Evolutionary conservation across 2,797 vertebrate species (phyloP), one percentile per base, ranked within the genome.

Genomic region (Melanogrammus aeglefinus): DNA sequence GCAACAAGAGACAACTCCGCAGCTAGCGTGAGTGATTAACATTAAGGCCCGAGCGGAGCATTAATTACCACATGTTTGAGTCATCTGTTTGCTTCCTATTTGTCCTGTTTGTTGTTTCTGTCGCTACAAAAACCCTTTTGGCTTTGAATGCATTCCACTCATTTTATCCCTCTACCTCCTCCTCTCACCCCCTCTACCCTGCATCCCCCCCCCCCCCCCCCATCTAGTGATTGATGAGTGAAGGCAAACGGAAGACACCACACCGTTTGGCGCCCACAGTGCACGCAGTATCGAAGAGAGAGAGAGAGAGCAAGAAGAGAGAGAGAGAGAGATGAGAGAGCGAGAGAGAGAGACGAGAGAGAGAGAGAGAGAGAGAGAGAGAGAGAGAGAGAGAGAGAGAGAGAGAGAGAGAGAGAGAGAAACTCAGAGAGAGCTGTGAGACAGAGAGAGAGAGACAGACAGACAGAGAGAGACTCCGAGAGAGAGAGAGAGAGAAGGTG

Each of bases 151-250:
- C 85, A 83, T 88, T 83, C 78, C 85, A 84, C 85, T 77, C 71
- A 66, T 33, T 51, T 57, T 72, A 51, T 74, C 76, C 74, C 77
- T 69, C 57, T 31, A 24, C 38, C 72, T 71, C 78, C 69, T 77
- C 78, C 39, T 24, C 63, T 1, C 63, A 18, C 3, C 27, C 18
- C 63, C n/a, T 80, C 69, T 31, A 41, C 74, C 57, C 75, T 51
- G 75, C 21, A 16, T 41, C 75, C 41, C 41, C 41, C 87, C 86
- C 89, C 87, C n/a, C n/a, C 27, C 74, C 86, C 87, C 86, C 89
- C 87, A 87, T 81, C 71, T 9, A 74, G 91, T 94, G 94, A 95
- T 94, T 94, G 94, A 94, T 95, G 94, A 94, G 92, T 91, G 87
- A 92, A 92, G 90, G 93, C 92, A 92, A 84, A 90, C 79, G 93